A percentile compares a stretch with the other conserved stretches of the same genome.
Conservation (phyloP, 2,113 vertebrate species). For the Podilymbus podiceps region DNA sequence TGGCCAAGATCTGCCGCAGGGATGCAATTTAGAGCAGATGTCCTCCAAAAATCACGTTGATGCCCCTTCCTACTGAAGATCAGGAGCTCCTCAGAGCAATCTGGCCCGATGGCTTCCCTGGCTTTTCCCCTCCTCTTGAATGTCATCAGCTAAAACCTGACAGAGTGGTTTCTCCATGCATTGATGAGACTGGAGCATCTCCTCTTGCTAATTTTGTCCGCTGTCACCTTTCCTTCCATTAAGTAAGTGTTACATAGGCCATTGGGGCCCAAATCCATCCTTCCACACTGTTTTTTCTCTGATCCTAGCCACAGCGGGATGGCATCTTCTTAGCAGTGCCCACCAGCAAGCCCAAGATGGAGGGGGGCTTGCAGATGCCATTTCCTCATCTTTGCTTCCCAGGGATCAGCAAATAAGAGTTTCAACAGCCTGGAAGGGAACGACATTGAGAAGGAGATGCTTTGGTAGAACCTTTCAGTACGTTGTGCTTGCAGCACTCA, state of each 20-base stretch:
- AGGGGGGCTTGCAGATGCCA: not conserved
- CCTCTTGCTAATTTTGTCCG: not conserved
- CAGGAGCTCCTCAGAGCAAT: rapidly evolving
- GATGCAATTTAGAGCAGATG: not conserved
- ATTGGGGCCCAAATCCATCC: not conserved
- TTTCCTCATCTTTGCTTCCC: not conserved
- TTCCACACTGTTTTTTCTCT: not conserved
- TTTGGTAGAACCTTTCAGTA: not conserved
- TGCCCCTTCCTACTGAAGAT: not conserved
- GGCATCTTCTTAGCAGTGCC: not conserved
- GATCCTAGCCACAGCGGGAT: not conserved
- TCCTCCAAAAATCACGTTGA: not conserved
- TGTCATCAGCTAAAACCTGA: not conserved
- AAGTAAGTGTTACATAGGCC: not conserved
- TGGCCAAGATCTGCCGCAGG: not conserved
- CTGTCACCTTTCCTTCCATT: not conserved
- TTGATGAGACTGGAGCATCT: not conserved
- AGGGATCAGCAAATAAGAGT: not conserved
- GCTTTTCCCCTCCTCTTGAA: not conserved
- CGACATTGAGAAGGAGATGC: rapidly evolving
- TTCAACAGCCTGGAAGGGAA: not conserved
- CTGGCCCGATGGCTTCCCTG: not conserved
- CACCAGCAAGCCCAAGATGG: not conserved
- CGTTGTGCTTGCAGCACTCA: not conserved
- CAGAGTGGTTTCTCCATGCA: not conserved